Base-by-base conservation (phyloP, 1,140 invertebrate genomes). In the Phenacoccus solenopsis region DNA sequence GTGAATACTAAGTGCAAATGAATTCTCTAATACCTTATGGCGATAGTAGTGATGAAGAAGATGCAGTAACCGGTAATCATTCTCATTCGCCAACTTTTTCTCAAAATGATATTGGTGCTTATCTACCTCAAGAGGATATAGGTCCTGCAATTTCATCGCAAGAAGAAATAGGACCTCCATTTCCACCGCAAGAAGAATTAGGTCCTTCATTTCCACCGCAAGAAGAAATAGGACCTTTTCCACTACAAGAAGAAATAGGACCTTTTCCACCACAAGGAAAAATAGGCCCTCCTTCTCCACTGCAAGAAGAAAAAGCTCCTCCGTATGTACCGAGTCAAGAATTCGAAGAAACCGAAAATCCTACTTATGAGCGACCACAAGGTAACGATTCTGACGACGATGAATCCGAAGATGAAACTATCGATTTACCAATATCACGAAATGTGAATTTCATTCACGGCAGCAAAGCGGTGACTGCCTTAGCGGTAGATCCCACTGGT, bases 401-500 rank as follows among this genome's bases (percentile, higher is more conserved):
- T 75, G 80, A 80, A 32, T 81, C 82, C 67, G 82, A 84, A 72
- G 79, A 82, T 16, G 80, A 82, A 72, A 82, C 85, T 32, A 77
- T 80, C n/a, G 83, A 85, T 35, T 90, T 97, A 74, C 94, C 94
- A 1, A 84, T 86, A 68, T 86, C 82, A 38, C 86, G 92, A 77
- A 89, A 96, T 79, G 87, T 94, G 1, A 80, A 86, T 73, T 87
- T 98, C 82, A 84, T 82, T 56, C 94, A 97, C 81, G 93, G 94
- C 0, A 84, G 76, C 0, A 93, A 92, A 81, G 89, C 92, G 1
- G 87, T 96, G 0, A 88, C 92, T 1, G 94, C 94, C 0, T 78
- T 98, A 2, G 87, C 89, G 12, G 85, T 93, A 0, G 96, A 99
- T 82, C 90, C 93, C 0, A 90, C 94, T 27, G 97, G 96, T 20